Base-by-base conservation (phyloP, 92 coral and sea anemone species). In the Chrysogorgia sp. region DNA sequence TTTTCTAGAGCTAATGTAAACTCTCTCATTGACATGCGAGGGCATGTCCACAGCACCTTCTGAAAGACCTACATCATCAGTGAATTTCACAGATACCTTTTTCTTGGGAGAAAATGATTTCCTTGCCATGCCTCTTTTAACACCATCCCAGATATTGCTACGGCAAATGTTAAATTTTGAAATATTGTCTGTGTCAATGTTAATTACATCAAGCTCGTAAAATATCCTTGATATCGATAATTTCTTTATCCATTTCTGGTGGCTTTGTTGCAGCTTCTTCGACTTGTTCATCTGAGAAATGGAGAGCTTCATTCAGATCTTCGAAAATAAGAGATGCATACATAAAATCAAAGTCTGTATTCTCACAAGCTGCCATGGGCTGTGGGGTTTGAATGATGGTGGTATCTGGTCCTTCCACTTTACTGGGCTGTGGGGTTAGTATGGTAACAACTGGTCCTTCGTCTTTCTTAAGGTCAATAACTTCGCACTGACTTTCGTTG, bases 61-160 rank as follows among this genome's bases (percentile, higher is more conserved):
- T 29, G 71, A 69, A 23, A 7, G 49, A 25, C 85, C 80, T 17
- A 71, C 58, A 70, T 81, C 85, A 25, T 81, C 85, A 55, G 85
- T 81, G 80, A 81, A 81, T 81, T 81, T 81, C 10, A 81, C 85
- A 24, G 85, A 70, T 17, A 81, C 32, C 56, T 81, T 81, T 35
- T 70, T 69, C 34, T 34, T 43, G 28, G 85, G 79, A 30, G 79
- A 69, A 56, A 81, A 81, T 28, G 85, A 81, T 58, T 81, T 81
- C 30, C 88, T 76, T 47, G 77, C 65, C 52, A 86, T 67, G 47
- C 86, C 90, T 74, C 90, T 79, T 79, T 83, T 79, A 45, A 87
- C 85, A 40, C 90, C 93, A 77, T 86, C 93, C 90, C 92, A 88
- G 40, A 88, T 67, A 71, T 64, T 77, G 67, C 80, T 85, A 67